Conservation (phyloP, 2,888 invertebrate genomes). For the Metopia argyrocephala region DNA sequence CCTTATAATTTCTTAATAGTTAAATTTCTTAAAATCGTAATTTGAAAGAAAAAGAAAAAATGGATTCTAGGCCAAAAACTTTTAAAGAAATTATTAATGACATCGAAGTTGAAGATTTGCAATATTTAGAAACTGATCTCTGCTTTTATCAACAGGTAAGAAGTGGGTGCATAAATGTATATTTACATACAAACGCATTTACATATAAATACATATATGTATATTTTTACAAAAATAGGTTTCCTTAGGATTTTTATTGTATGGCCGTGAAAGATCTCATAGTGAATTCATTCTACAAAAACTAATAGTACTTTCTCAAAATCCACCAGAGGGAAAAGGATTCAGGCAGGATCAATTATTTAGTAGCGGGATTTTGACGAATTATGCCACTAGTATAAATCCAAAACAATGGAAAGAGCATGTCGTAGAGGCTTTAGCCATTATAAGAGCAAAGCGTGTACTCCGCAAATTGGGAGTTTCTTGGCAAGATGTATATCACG, state of each 20-base stretch:
- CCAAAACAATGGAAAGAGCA: constrained; percentile 77
- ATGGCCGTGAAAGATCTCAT: constrained; percentile 70
- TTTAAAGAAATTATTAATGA: constrained; percentile 54
- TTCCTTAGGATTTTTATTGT: constrained; percentile 74
- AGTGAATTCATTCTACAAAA: constrained; percentile 73
- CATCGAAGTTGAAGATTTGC: constrained; percentile 73
- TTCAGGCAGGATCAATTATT: not conserved
- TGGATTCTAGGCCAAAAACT: constrained; percentile 7
- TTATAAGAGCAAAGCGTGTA: constrained; percentile 77
- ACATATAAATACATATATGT: too few relatives aligned
- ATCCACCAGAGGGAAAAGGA: constrained; percentile 40
- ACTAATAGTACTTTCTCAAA: constrained; percentile 67
- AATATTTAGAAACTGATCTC: constrained; percentile 78
- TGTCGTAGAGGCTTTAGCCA: constrained; percentile 80
- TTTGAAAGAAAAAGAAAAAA: not conserved
- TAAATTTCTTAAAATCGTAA: constrained; percentile 14
- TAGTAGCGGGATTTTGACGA: constrained; percentile 66
- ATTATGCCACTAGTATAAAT: constrained; percentile 70
- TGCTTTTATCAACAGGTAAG: constrained; percentile 78
- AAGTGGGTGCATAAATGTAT: too few relatives aligned
- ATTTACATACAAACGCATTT: too few relatives aligned
- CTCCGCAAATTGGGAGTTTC: constrained; percentile 77
- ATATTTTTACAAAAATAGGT: constrained; percentile 67
- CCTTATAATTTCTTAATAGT: not conserved
- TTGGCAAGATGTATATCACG: constrained; percentile 69